phyloP scores from a whole-genome alignment of 2,113 vertebrate species.

The Natator depressus region DNA sequence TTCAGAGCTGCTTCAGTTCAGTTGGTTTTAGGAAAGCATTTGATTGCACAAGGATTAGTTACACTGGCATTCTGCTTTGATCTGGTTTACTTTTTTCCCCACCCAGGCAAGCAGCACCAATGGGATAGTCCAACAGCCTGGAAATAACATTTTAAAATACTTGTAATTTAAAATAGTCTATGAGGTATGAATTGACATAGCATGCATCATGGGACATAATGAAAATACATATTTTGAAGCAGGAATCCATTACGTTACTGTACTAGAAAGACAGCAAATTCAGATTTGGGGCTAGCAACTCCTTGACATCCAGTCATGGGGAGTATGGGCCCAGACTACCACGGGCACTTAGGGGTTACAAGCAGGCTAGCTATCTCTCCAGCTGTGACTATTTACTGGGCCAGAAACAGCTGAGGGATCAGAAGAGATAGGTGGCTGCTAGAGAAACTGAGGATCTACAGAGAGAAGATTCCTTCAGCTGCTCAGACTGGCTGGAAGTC shows the following conservation, averaged over 20 bases:
- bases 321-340: background rate
- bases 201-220: background rate
- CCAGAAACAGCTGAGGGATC: background rate
- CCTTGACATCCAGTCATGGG: background rate
- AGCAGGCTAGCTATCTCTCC: background rate
- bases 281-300: background rate
- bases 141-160: background rate
- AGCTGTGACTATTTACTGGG: background rate
- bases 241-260: background rate
- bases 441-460: background rate
- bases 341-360: background rate
- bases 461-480: background rate
- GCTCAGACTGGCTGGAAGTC: background rate
- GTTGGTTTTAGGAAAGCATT: background rate
- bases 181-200: background rate
- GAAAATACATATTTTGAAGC: background rate
- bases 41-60: background rate
- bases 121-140: background rate
- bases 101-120: background rate
- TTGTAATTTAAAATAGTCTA: background rate
- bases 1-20: background rate
- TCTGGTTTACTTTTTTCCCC: background rate
- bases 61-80: background rate
- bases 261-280: background rate
- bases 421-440: background rate